Evolutionary conservation across 1,140 invertebrate species (phyloP).

Genomic region (Drosophila insularis): DNA sequence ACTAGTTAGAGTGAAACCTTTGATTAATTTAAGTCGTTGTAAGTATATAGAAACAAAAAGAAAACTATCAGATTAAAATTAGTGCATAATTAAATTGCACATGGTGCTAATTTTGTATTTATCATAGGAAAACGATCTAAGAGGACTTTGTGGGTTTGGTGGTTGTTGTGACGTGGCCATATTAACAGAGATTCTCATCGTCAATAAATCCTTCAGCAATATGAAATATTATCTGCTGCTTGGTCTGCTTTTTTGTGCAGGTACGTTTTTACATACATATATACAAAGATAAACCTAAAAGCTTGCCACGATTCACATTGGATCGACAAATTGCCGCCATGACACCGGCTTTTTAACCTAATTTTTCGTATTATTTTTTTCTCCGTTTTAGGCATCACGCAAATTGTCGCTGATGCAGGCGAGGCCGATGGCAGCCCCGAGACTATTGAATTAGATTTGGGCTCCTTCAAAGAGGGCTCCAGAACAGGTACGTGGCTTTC

Average conservation of each 20-base stretch:
- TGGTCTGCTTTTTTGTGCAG: conserved; percentile 83
- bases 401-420: conserved; percentile 71
- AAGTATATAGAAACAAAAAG: neutral
- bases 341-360: conserved; percentile 65
- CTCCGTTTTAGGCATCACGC: conserved; percentile 68
- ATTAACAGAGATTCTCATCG: conserved; percentile 25
- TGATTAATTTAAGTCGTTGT: neutral
- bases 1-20: too few species aligned
- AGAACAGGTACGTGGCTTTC: conserved; percentile 87
- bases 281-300: neutral
- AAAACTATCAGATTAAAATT: neutral
- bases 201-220: conserved; percentile 34
- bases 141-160: neutral
- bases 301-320: conserved; percentile 42
- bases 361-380: conserved; percentile 45
- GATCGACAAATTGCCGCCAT: neutral
- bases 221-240: conserved; percentile 85
- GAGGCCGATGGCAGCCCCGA: conserved; percentile 83
- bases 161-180: conserved; percentile 67
- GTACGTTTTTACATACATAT: conserved; percentile 70
- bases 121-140: conserved; percentile 18
- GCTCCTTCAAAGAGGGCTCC: conserved; percentile 90
- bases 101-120: conserved; percentile 10
- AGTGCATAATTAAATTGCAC: neutral
- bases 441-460: conserved; percentile 89